Evolutionary conservation across 2,113 vertebrate genomes (phyloP), one percentile per base, ranked within the genome.

Genomic region (Ageneiosus marmoratus): DNA sequence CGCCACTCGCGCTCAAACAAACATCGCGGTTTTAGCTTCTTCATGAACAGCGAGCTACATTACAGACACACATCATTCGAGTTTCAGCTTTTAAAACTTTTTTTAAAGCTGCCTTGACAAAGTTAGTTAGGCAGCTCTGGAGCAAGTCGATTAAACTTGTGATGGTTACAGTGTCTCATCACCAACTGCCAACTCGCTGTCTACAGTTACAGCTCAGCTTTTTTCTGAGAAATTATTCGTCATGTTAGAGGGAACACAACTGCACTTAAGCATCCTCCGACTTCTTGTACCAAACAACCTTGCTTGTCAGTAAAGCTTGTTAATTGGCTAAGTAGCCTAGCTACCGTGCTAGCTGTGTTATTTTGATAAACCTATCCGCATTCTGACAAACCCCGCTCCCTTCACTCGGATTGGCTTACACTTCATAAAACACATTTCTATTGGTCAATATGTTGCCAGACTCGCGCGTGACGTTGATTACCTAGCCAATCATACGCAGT

Each of bases 291-390:
- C 16, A 55, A 56, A 34, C 22, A 29, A 15, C 27, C 69, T 48
- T 53, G 75, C 80, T 83, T 85, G 86, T 87, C 80, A 83, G 73
- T 29, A 77, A 56, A 44, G 27, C 50, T 69, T 22, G 48, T 67
- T 65, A 41, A 55, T 83, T 67, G 41, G 75, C 82, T 72, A 60
- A 34, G 27, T 32, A 55, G 63, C 62, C 60, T 72, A 72, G 76
- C 82, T 24, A 53, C 18, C 18, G 11, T 41, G 75, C 82, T 72
- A 79, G 53, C 63, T 65, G 11, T n/a, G 48, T 27, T 79, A 41
- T 67, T 34, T 67, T 53, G 32, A 15, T 48, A 51, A 80, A 24
- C 29, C 46, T 37, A 80, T 13, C 62, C 79, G 15, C 50, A 41
- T 80, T 80, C 18, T 2, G 29, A 69, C 62, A 51, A 48, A 10